Evolutionary conservation across 1,140 invertebrate species (phyloP).

Genomic region (Sinonovacula constricta): DNA sequence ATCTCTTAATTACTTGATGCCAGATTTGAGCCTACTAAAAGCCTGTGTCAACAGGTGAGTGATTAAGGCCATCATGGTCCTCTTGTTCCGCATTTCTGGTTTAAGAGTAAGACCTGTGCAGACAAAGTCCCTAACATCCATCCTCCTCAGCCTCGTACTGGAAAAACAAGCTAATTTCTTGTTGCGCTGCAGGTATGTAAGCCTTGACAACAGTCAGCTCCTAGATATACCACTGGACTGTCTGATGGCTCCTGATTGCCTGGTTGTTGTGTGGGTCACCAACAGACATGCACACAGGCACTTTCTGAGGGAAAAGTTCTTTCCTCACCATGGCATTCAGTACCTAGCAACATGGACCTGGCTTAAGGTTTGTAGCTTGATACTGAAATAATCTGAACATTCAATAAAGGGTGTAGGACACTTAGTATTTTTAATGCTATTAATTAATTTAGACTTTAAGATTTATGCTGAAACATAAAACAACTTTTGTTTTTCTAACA

Average conservation of each 20-base stretch:
- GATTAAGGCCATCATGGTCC: too few species aligned
- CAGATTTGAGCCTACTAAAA: too few species aligned
- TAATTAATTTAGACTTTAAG: neutral
- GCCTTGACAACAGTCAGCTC: slow-evolving; percentile 88
- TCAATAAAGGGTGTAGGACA: too few species aligned
- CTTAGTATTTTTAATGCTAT: too few species aligned
- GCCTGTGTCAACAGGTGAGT: too few species aligned
- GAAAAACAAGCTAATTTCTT: too few species aligned
- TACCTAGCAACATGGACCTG: slow-evolving; percentile 89
- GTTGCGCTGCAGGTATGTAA: slow-evolving; percentile 88
- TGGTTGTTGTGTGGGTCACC: slow-evolving; percentile 70
- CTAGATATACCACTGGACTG: slow-evolving; percentile 79
- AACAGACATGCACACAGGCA: slow-evolving; percentile 82
- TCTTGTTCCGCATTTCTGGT: too few species aligned
- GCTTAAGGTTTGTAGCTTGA: slow-evolving; percentile 86
- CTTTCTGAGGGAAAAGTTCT: slow-evolving; percentile 85
- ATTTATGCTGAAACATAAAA: neutral
- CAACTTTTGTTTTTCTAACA: neutral
- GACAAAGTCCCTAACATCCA: too few species aligned
- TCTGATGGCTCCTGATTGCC: slow-evolving; percentile 48
- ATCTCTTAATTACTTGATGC: too few species aligned
- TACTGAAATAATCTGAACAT: too few species aligned
- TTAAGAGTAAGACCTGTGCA: too few species aligned
- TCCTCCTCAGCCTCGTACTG: too few species aligned
- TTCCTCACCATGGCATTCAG: slow-evolving; percentile 87